Evolutionary conservation across 2,888 invertebrate genomes (phyloP), one percentile per base, ranked within the genome.

Genomic region (Sarcophaga carnaria): DNA sequence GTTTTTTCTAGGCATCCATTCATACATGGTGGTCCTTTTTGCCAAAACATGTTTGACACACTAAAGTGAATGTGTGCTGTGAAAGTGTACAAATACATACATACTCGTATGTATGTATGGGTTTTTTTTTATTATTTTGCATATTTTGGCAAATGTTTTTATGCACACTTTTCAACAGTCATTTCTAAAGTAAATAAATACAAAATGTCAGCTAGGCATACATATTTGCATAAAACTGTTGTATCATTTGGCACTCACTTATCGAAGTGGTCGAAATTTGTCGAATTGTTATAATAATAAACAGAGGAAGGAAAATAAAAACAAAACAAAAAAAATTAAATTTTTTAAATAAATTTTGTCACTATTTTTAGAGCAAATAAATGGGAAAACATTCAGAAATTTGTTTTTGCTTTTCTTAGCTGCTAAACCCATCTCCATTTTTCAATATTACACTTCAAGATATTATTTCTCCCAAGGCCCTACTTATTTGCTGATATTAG

Each of bases 31-130:
- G 75, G 74, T 71, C 71, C 54, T 70, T 78, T 14, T 70, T 87
- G 87, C 84, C 86, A 84, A 87, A 87, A 87, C 83, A 87, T 81
- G 84, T 87, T 66, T 87, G 77, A 81, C 84, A 84, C 71, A 84
- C 70, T 76, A 47, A 78, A 87, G 75, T 81, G 87, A 78, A 78
- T 78, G 77, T 70, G 60, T 69, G 2, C 37, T 37, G 2, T 0
- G 37, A 37, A 37, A 37, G 67, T 83, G 59, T 80, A 54, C 72
- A 76, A 77, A 80, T 71, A 80, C 45, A 70, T 25, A 47, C 27
- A 47, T 80, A n/a, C n/a, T 25, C 27, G 59, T 80, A 59, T 80
- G 54, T 20, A 76, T 54, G 37, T 2, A 10, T 37, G 37, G 37
- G 37, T 2, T 0, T 37, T 27, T 6, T 37, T 37, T 37, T 37